Base-by-base conservation (phyloP, 2,797 vertebrate species). In the Pampus argenteus region DNA sequence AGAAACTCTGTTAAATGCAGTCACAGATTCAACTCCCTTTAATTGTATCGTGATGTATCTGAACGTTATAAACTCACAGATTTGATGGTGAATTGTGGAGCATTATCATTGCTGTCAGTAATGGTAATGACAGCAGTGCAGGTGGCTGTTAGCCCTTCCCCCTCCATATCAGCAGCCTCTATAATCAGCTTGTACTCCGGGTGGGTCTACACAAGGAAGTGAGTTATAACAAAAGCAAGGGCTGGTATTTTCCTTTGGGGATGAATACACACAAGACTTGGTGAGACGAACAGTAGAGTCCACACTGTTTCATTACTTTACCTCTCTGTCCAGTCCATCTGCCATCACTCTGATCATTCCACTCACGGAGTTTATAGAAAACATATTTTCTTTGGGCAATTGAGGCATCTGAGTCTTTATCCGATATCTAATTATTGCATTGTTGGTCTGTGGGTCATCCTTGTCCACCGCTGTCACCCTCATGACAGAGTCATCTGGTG, bases 251-350 rank as follows among this genome's bases (percentile, higher is more conserved):
- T n/a, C n/a, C n/a, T n/a, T 36, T 3, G 13, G 13, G 4, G 22
- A 11, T 13, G 9, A 47, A 9, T n/a, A n/a, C n/a, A n/a, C n/a
- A n/a, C 34, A 42, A 4, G 14, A 31, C 4, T 34, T 49, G 8
- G 18, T n/a, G 29, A 25, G 2, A 31, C 29, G 5, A 31, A 31
- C 29, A 54, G 4, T 15, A 34, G 15, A 31, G 31, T 5, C 29
- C 29, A 25, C 15, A n/a, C 8, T 22, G 20, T 15, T 7, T 8
- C 3, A 58, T 26, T 18, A 2, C 14, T 14, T 66, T 73, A 97
- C 96, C 96, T 97, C 96, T 82, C 96, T 90, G 84, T 97, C 95
- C 77, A 98, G 93, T 15, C 94, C 95, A 0, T 83, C 52, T 5
- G 88, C 71, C 3, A 88, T 74, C 73, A 96, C 92, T 0, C 93